These are phyloP conservation scores for Amphipyra berbera DNA, from an alignment of 2,888 invertebrate genomes.

Conservation along the genomic window DNA sequence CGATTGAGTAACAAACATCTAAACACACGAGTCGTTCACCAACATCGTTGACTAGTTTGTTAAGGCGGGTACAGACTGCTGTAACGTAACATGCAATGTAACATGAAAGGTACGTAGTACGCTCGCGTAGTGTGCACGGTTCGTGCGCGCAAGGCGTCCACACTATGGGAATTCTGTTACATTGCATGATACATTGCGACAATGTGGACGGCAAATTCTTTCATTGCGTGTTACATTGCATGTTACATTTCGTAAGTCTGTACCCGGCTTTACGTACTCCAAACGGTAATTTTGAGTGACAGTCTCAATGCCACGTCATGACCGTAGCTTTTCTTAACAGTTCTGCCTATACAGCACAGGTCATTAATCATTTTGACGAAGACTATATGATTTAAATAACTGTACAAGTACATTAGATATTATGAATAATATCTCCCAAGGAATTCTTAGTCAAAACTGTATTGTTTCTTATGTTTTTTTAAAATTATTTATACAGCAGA, in stretches of 20 bases:
- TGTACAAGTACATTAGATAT: too few species aligned
- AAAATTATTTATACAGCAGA: not conserved
- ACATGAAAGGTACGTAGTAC: too few species aligned
- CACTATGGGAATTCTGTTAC: too few species aligned
- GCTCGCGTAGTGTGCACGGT: too few species aligned
- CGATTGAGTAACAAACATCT: not conserved
- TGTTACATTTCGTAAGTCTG: too few species aligned
- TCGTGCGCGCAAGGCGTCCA: too few species aligned
- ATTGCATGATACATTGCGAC: too few species aligned
- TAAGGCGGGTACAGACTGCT: too few species aligned
- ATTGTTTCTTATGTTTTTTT: constrained; percentile 2
- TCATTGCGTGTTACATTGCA: too few species aligned
- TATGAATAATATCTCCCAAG: not conserved
- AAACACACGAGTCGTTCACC: not conserved
- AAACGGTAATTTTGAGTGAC: constrained; percentile 35
- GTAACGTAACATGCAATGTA: too few species aligned
- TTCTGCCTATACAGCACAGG: not conserved
- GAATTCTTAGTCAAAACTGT: not conserved
- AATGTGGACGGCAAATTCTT: too few species aligned
- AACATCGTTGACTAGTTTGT: constrained; percentile 24
- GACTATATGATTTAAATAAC: constrained; percentile 1
- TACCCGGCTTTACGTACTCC: constrained; percentile 16
- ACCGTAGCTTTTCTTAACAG: constrained; percentile 8
- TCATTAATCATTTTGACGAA: constrained; percentile 4
- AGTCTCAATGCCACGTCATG: constrained; percentile 4